Evolutionary conservation across 2,888 invertebrate genomes (phyloP).

Genomic region (Caenorhabditis uteleia): DNA sequence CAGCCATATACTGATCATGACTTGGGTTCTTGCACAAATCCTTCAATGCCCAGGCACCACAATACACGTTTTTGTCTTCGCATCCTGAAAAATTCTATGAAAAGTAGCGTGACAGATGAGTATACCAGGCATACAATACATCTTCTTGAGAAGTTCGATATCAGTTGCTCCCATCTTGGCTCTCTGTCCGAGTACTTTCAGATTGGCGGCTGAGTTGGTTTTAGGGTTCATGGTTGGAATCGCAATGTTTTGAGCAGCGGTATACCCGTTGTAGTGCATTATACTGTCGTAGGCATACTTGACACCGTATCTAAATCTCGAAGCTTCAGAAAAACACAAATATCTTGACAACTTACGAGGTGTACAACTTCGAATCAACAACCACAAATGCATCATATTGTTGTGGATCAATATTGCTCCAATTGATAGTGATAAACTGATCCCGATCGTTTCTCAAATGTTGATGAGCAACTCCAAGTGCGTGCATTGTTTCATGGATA

Average conservation of each 20-base stretch:
- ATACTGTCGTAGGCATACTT: conserved; percentile 62
- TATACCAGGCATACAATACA: conserved; percentile 60
- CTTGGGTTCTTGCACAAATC: conserved; percentile 50
- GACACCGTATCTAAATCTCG: conserved; percentile 51
- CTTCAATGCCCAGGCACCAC: conserved; percentile 65
- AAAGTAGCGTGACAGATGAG: no score
- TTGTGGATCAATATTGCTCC: conserved; percentile 67
- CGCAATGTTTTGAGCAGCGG: conserved; percentile 51
- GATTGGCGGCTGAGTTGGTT: conserved; percentile 43
- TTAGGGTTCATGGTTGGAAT: conserved; percentile 64
- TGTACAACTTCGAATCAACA: conserved; percentile 60
- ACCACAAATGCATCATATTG: conserved; percentile 67
- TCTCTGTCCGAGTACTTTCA: conserved; percentile 59
- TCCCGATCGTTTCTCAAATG: conserved; percentile 66
- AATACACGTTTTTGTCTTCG: conserved; percentile 64
- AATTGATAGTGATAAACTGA: conserved; percentile 54
- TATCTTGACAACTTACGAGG: conserved; percentile 39
- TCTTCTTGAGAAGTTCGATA: conserved; percentile 61
- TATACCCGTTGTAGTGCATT: conserved; percentile 67
- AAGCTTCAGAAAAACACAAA: not conserved
- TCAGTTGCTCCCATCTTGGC: conserved; percentile 54
- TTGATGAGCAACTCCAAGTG: conserved; percentile 65
- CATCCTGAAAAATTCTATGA: conserved; percentile 48
- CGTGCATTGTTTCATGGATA: conserved; percentile 60
- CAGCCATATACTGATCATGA: conserved; percentile 56